Evolutionary conservation across 1,140 invertebrate species (phyloP).

Genomic region (Drosophila hydei): DNA sequence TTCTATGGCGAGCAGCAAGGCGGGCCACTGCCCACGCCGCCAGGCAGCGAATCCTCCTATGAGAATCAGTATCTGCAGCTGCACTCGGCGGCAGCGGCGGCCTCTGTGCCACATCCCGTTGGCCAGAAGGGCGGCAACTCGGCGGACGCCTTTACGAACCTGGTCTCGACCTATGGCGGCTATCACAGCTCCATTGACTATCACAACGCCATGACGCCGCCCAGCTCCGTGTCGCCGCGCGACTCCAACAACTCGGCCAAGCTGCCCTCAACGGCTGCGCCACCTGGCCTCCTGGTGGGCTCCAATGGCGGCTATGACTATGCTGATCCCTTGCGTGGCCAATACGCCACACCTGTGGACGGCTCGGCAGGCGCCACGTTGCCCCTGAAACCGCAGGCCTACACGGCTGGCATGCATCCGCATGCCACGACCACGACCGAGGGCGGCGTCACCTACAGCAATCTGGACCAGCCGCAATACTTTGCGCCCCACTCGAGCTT

Average conservation of each 20-base stretch:
- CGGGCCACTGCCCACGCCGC: constrained; percentile 93
- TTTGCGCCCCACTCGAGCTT: constrained; percentile 93
- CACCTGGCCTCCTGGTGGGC: constrained; percentile 85
- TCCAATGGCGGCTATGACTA: constrained; percentile 83
- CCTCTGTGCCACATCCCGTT: constrained; percentile 41
- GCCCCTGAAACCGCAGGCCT: constrained; percentile 95
- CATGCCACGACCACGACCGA: constrained; percentile 81
- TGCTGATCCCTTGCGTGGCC: constrained; percentile 64
- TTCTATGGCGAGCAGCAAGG: constrained; percentile 85
- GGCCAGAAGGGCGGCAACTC: constrained; percentile 79
- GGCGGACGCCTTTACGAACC: constrained; percentile 86
- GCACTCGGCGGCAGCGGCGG: constrained; percentile 85
- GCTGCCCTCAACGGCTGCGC: constrained; percentile 89
- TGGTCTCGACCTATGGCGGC: constrained; percentile 87
- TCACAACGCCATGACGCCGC: constrained; percentile 97
- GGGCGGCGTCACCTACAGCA: constrained; percentile 86
- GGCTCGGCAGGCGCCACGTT: constrained; percentile 86
- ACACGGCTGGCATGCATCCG: constrained; percentile 87
- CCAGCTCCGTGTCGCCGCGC: constrained; percentile 96
- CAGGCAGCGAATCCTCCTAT: constrained; percentile 92
- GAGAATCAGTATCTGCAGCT: constrained; percentile 89
- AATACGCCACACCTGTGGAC: constrained; percentile 79
- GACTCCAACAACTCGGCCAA: constrained; percentile 86
- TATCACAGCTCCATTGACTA: constrained; percentile 90
- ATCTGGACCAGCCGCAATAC: constrained; percentile 92